A percentile compares a stretch with the other conserved stretches of the same genome.
Conservation (phyloP, 2,113 vertebrate species). For the Plestiodon gilberti region DNA sequence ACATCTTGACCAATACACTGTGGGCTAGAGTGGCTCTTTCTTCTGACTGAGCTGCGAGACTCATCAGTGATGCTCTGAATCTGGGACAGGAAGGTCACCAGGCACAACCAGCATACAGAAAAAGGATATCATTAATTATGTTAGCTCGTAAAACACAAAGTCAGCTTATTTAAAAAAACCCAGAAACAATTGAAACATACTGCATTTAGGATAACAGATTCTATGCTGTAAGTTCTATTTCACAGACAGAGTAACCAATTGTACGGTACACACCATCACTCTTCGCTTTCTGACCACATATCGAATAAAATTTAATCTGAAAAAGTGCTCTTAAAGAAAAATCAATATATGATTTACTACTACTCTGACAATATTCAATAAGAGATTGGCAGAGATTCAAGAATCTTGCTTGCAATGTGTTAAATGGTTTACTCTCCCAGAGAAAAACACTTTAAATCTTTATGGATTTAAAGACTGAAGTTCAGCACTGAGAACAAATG, state of each 20-base stretch:
- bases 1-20: constrained; percentile 71
- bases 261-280: neutral
- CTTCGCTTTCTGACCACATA: neutral
- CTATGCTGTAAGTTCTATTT: neutral
- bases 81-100: constrained; percentile 73
- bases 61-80: constrained; percentile 93
- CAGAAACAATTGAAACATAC: neutral
- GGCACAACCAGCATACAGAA: constrained; percentile 59
- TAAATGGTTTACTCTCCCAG: too few species aligned
- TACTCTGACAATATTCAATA: neutral
- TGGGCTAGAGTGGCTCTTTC: constrained; percentile 79
- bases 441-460: neutral
- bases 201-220: neutral
- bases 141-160: neutral
- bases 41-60: constrained; percentile 87
- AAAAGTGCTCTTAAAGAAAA: too few species aligned
- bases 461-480: neutral
- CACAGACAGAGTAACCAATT: neutral
- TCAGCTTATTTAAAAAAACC: constrained; percentile 4
- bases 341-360: too few species aligned
- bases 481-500: neutral
- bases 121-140: constrained; percentile 54
- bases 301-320: too few species aligned
- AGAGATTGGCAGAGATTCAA: neutral
- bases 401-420: neutral